phyloP scores from a whole-genome alignment of 1,140 invertebrate genomes.

The Drosophila ironensis region DNA sequence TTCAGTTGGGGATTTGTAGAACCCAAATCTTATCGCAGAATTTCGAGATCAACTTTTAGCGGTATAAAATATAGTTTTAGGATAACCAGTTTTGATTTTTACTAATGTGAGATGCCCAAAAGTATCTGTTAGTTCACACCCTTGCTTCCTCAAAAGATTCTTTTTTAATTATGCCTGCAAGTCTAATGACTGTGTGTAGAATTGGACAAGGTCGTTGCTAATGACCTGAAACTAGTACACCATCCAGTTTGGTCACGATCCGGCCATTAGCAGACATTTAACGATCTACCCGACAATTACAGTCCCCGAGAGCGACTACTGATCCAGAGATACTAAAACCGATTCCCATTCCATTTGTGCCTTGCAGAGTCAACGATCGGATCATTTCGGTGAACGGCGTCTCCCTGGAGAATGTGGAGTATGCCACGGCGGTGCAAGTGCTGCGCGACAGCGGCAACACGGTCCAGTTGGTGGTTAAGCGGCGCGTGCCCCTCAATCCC shows the following conservation, averaged over 20 bases:
- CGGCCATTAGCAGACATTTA: constrained; percentile 21
- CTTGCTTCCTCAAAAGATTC: background rate
- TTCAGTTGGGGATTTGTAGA: too few relatives aligned
- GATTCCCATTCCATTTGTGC: constrained; percentile 11
- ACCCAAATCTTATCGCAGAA: too few relatives aligned
- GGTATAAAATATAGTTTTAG: too few relatives aligned
- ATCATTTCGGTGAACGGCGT: constrained; percentile 98
- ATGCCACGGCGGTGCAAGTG: constrained; percentile 95
- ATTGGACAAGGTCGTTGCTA: constrained; percentile 57
- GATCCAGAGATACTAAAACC: constrained; percentile 16
- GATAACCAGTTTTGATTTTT: too few relatives aligned
- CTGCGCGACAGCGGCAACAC: constrained; percentile 93
- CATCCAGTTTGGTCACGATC: constrained; percentile 53
- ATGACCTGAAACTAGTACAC: constrained; percentile 46
- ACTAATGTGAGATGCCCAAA: background rate
- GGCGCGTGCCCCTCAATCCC: constrained; percentile 84
- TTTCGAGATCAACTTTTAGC: too few relatives aligned
- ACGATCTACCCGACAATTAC: constrained; percentile 29
- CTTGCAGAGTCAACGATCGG: constrained; percentile 95
- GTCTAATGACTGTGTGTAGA: constrained; percentile 57
- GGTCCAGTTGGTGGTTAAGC: constrained; percentile 93
- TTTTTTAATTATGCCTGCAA: constrained; percentile 52
- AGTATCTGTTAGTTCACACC: background rate
- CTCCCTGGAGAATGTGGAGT: constrained; percentile 98
- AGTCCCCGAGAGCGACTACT: constrained; percentile 1